Evolutionary conservation across 2,888 invertebrate genomes (phyloP), one percentile per base, ranked within the genome.

Genomic region (Eristalis arbustorum): DNA sequence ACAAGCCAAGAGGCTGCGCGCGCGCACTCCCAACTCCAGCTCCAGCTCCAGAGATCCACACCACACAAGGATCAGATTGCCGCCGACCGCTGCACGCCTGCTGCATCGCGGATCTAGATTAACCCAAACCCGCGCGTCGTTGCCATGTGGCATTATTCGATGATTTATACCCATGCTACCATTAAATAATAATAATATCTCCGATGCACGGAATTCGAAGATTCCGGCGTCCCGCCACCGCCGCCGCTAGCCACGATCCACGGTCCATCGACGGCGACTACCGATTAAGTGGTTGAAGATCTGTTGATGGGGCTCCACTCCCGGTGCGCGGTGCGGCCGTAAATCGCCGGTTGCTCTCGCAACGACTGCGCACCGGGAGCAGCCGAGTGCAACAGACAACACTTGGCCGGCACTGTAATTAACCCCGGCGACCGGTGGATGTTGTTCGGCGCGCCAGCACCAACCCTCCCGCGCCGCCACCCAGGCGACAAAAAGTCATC

Each of bases 151-250:
- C 78, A 87, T 83, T 87, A 87, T 87, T 87, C 83, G 83, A 87
- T 87, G 87, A 87, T 83, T 87, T 87, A 87, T 87, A 75, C 72
- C 75, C 87, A 87, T 87, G 87, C 87, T 79, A 83, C 87, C 67
- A 83, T 83, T 87, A 87, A 87, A 87, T 83, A 87, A 87, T 87
- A 87, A 87, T 83, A 87, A 87, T 87, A 87, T 87, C 87, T 87
- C 59, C 78, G 87, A 87, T 83, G 83, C 87, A 87, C 87, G 87
- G 83, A 87, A 87, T 87, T 83, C 71, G 62, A 87, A 78, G 82
- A 82, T 82, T 78, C 62, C 82, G 67, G 69, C n/a, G n/a, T 31
- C 62, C 31, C 31, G 5, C 31, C 6, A 3, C 62, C 82, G 63
- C 69, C 22, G 11, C 56, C 61, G 69, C 31, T 4, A 2, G 4